These are phyloP conservation scores for Pseudococcus jackbeardsleyi DNA, from an alignment of 2,888 invertebrate species.

Conservation along the genomic window DNA sequence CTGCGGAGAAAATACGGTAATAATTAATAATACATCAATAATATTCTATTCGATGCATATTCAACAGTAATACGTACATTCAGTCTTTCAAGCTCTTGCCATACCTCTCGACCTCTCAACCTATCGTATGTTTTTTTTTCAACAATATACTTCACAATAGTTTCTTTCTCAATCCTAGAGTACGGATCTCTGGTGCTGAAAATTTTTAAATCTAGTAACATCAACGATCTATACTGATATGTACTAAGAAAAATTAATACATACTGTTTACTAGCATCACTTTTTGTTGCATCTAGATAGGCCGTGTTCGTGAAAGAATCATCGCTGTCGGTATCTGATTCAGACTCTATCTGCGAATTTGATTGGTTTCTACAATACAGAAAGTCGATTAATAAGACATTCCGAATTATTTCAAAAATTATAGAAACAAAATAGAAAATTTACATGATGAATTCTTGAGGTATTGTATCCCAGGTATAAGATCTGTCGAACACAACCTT, in stretches of 20 bases:
- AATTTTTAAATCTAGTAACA: neutral
- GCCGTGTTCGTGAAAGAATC: neutral
- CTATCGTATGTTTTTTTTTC: constrained; percentile 28
- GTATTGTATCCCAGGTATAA: constrained; percentile 6
- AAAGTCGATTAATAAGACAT: neutral
- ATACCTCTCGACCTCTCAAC: constrained; percentile 53
- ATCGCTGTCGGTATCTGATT: neutral
- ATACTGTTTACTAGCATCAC: neutral
- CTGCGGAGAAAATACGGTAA: neutral
- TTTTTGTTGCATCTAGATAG: neutral
- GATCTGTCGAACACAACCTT: neutral
- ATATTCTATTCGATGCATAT: neutral
- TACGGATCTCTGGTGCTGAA: constrained; percentile 17
- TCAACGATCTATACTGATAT: neutral
- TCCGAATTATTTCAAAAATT: neutral
- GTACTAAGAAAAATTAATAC: neutral
- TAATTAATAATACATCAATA: neutral
- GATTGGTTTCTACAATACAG: neutral
- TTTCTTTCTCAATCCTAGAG: constrained; percentile 14
- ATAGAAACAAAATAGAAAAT: neutral
- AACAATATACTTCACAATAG: constrained; percentile 41
- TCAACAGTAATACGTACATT: constrained; percentile 27
- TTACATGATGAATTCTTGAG: neutral
- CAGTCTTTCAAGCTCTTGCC: constrained; percentile 55
- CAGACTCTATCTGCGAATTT: neutral